Conservation (phyloP, 2,113 vertebrate species). For the Octodon degus region DNA sequence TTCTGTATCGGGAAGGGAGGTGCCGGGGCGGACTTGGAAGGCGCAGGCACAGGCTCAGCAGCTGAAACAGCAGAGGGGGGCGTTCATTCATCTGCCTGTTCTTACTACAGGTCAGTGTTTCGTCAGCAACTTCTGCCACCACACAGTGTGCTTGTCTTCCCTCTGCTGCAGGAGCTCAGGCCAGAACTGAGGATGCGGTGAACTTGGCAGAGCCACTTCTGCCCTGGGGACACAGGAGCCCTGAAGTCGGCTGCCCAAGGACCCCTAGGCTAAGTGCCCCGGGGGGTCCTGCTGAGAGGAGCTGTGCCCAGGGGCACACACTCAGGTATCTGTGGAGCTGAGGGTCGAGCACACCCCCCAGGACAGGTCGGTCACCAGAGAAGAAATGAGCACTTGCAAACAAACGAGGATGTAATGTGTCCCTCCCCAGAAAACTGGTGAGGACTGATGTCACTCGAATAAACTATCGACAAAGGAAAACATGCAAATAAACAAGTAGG, state of each 20-base stretch:
- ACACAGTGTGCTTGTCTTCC: neutral
- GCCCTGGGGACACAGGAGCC: neutral
- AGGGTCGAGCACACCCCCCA: neutral
- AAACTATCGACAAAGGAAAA: neutral
- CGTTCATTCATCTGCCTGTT: neutral
- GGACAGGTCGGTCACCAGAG: neutral
- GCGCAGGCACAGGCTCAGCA: neutral
- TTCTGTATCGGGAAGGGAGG: constrained; percentile 66
- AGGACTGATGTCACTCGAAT: neutral
- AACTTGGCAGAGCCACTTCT: neutral
- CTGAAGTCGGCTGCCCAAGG: neutral
- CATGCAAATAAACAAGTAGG: neutral
- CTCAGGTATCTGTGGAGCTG: too few relatives aligned
- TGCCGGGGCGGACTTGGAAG: neutral
- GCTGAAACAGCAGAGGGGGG: constrained; percentile 68
- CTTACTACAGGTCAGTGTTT: neutral
- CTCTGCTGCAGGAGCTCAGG: neutral
- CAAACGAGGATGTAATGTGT: neutral
- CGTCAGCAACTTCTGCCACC: neutral
- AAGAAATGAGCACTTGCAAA: neutral
- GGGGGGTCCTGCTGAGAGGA: neutral
- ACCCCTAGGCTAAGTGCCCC: neutral
- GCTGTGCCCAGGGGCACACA: accelerated
- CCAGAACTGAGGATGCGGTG: neutral
- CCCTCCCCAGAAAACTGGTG: neutral